phyloP scores from a whole-genome alignment of 2,888 invertebrate genomes.

The Leptopilina syphax region DNA sequence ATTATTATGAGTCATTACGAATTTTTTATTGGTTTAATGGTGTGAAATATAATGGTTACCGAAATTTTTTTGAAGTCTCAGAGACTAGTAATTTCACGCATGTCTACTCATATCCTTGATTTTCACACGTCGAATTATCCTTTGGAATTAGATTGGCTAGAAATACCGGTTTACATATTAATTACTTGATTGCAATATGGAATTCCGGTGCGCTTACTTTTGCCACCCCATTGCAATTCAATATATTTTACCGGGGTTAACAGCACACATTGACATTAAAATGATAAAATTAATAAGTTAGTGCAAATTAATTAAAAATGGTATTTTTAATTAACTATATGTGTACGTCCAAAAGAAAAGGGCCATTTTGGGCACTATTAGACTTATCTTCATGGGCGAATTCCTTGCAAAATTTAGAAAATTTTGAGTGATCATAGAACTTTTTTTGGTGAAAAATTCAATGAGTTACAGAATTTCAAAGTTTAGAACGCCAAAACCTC shows the following conservation, averaged over 20 bases:
- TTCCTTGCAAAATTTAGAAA: too few relatives aligned
- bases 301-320: too few relatives aligned
- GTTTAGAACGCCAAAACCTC: too few relatives aligned
- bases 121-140: slow-evolving; percentile 36
- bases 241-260: background rate
- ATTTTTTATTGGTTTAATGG: slow-evolving; percentile 3
- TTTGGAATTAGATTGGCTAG: slow-evolving; percentile 38
- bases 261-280: slow-evolving; percentile 26
- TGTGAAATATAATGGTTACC: slow-evolving; percentile 9
- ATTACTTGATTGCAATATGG: slow-evolving; percentile 29
- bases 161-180: slow-evolving; percentile 24
- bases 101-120: slow-evolving; percentile 39
- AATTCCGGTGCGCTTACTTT: slow-evolving; percentile 10
- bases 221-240: slow-evolving; percentile 34
- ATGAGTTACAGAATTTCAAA: too few relatives aligned
- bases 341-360: too few relatives aligned
- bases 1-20: slow-evolving; percentile 10
- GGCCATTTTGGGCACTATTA: too few relatives aligned
- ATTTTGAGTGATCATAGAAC: too few relatives aligned
- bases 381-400: too few relatives aligned
- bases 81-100: slow-evolving; percentile 34
- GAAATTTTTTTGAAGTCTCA: slow-evolving; percentile 13
- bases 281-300: background rate
- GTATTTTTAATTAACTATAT: too few relatives aligned
- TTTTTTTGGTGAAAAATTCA: too few relatives aligned